Evolutionary conservation across 2,113 vertebrate genomes (phyloP).

Genomic region (Bostrychus sinensis): DNA sequence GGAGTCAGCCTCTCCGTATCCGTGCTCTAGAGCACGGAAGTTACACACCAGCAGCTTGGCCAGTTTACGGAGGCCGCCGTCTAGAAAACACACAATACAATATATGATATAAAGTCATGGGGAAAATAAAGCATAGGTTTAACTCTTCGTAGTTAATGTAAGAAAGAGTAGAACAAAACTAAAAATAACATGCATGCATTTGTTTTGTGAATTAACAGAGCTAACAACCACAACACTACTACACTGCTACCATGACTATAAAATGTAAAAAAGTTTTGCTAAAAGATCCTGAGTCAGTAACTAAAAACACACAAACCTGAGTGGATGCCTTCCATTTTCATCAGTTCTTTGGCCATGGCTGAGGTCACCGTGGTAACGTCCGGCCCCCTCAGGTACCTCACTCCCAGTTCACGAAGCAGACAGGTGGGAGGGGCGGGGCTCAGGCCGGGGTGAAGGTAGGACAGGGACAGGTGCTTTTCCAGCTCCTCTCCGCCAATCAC

Average conservation of each 20-base stretch:
- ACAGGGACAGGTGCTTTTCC: constrained; percentile 75
- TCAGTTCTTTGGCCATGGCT: constrained; percentile 76
- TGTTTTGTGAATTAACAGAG: no score
- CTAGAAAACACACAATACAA: constrained; percentile 44
- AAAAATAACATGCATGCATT: no score
- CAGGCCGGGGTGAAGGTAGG: constrained; percentile 79
- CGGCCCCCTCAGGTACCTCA: constrained; percentile 68
- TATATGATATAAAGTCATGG: no score
- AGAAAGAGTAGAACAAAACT: no score
- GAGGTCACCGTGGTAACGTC: constrained; percentile 80
- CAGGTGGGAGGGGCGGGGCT: constrained; percentile 66
- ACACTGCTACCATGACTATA: no score
- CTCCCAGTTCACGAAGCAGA: constrained; percentile 77
- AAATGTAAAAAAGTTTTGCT: no score
- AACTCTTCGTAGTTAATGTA: no score
- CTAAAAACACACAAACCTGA: constrained; percentile 64
- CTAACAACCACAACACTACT: no score
- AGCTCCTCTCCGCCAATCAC: constrained; percentile 77
- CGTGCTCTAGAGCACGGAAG: constrained; percentile 80
- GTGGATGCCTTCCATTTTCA: constrained; percentile 45
- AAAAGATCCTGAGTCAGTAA: neutral
- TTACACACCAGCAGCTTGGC: constrained; percentile 81
- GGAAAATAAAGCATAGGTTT: no score
- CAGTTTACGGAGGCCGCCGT: constrained; percentile 63
- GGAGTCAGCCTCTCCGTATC: constrained; percentile 71